Percentiles rank a stretch among this genome's conserved stretches.
phyloP scores from a whole-genome alignment of 2,888 invertebrate species.

The Patella caerulea region DNA sequence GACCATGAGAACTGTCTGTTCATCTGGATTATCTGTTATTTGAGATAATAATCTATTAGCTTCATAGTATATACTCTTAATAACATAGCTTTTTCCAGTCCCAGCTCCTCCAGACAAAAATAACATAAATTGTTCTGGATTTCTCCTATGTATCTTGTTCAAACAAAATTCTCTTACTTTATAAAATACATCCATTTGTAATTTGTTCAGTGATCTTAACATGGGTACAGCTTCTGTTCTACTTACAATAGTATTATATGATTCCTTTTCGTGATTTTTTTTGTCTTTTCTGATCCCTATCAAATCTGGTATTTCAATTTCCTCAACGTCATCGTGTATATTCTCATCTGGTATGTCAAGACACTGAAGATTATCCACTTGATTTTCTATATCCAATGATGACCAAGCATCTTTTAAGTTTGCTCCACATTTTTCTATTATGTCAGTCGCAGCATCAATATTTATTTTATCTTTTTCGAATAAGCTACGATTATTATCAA shows the following conservation, averaged over 20 bases:
- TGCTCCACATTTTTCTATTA: neutral
- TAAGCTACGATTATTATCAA: neutral
- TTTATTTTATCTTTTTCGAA: constrained; percentile 6
- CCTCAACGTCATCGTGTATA: neutral
- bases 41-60: constrained; percentile 10
- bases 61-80: constrained; percentile 25
- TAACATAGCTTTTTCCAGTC: constrained; percentile 19
- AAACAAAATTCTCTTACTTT: constrained; percentile 23
- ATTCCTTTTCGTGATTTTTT: neutral
- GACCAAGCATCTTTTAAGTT: constrained; percentile 17
- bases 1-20: constrained; percentile 11
- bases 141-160: neutral
- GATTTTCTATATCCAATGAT: neutral
- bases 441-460: neutral
- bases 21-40: constrained; percentile 14
- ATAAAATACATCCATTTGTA: constrained; percentile 26
- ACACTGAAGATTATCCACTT: neutral
- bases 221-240: neutral
- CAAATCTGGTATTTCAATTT: neutral
- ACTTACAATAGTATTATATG: neutral
- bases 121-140: constrained; percentile 15
- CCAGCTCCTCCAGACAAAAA: constrained; percentile 27
- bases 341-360: neutral
- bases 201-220: constrained; percentile 15
- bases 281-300: neutral